Evolutionary conservation across 64 coral and sea anemone genomes (phyloP), one percentile per base, ranked within the genome.

Genomic region (Stylophora pistillata): DNA sequence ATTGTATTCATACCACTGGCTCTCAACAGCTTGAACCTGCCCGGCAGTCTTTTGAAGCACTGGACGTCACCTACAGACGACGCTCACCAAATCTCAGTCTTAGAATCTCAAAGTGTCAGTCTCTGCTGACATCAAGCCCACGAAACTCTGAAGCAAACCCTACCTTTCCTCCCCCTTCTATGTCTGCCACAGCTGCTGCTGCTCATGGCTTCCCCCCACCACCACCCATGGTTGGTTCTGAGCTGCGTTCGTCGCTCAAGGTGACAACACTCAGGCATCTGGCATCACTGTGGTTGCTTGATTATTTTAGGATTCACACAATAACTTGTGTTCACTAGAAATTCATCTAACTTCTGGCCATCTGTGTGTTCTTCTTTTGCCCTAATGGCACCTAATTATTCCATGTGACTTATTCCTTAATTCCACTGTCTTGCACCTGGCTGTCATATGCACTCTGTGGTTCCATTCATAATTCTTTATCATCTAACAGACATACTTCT

Each of bases 1-100:
- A n/a, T 56, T 85, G 28, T 91, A 53, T 73, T 77, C 33, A 78
- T 11, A 15, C 55, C 82, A 47, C 78, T 89, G 80, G 77, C 81
- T 82, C 83, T 82, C 70, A 89, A 77, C 88, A 93, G 91, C 85
- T 95, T 55, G 68, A 78, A 34, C 74, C 89, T 78, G 88, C 90
- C 20, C 91, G 91, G 21, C 91, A 90, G 76, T 97, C 95, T 55
- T 96, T 97, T 90, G 91, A 97, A 75, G 95, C 95, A 73, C 71
- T 97, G 87, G 95, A 97, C 90, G 95, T 97, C 58, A 97, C 91
- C 15, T 89, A 86, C 77, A 79, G 91, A 80, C 87, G 91, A 92
- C 92, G 88, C 55, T 93, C 91, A 23, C 87, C 91, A 29, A 93
- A 93, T 87, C 64, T 87, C 76, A 90, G 74, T 65, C 69, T 92